Conservation (phyloP, 2,113 vertebrate genomes). For the Anolis sagrei region DNA sequence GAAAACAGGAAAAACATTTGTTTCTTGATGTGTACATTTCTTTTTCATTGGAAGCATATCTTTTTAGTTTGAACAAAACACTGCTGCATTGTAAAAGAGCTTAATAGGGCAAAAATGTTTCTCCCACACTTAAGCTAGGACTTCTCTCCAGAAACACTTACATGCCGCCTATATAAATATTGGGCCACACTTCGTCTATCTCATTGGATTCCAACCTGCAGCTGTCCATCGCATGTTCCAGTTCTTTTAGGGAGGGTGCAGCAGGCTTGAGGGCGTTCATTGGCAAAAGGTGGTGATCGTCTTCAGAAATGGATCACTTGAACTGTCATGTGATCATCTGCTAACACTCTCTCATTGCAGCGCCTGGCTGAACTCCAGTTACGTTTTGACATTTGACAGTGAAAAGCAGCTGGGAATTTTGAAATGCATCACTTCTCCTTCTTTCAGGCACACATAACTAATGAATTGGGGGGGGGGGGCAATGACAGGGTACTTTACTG, state of each 20-base stretch:
- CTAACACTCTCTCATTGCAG: neutral
- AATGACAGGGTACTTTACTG: neutral
- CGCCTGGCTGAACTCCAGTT: conserved; percentile 33
- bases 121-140: conserved; percentile 43
- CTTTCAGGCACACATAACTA: neutral
- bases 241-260: conserved; percentile 75
- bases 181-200: conserved; percentile 82
- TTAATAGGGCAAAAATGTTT: conserved; percentile 36
- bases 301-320: conserved; percentile 1
- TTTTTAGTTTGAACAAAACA: neutral
- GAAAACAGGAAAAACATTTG: neutral
- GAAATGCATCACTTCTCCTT: conserved; percentile 12
- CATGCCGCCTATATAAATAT: conserved; percentile 80
- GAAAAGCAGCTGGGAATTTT: conserved; percentile 61
- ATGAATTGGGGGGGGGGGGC: too few relatives aligned
- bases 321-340: neutral
- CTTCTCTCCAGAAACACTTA: conserved; percentile 72
- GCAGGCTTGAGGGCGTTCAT: conserved; percentile 8
- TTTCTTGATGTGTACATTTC: neutral
- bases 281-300: neutral
- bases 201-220: conserved; percentile 79
- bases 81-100: conserved; percentile 30
- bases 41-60: neutral
- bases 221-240: conserved; percentile 80
- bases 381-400: conserved; percentile 47